Conservation (phyloP, 2,113 vertebrate genomes). For the Trachemys scripta region DNA sequence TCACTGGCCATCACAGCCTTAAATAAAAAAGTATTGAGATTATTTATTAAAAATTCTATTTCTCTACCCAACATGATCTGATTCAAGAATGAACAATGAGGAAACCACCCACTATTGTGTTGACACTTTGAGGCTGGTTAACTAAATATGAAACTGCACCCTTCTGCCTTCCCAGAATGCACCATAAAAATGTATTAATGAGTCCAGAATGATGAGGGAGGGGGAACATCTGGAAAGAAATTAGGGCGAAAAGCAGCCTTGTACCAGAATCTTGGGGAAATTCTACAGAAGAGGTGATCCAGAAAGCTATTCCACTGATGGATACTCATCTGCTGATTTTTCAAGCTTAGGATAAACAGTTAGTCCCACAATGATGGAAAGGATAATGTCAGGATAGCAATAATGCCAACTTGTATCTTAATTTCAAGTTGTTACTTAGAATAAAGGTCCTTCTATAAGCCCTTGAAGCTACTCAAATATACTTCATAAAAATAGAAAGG, state of each 20-base stretch:
- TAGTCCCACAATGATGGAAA: neutral
- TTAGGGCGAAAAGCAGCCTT: neutral
- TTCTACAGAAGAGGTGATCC: neutral
- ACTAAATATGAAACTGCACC: neutral
- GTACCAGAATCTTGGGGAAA: neutral
- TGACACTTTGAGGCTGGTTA: neutral
- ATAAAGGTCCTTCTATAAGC: neutral
- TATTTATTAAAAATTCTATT: neutral
- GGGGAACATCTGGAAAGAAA: neutral
- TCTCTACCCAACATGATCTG: fast-evolving
- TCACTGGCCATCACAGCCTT: conserved; percentile 98
- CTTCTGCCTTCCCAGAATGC: neutral
- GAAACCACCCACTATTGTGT: neutral
- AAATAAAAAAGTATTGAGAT: neutral
- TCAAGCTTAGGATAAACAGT: conserved; percentile 25
- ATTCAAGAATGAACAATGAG: neutral
- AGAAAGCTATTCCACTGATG: conserved; percentile 1
- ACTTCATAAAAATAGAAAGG: neutral
- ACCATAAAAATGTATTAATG: neutral
- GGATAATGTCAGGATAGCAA: neutral
- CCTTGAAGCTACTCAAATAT: neutral
- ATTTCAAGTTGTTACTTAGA: neutral
- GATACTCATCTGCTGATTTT: conserved; percentile 53
- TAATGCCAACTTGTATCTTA: neutral
- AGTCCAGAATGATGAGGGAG: neutral